Evolutionary conservation across 2,797 vertebrate species (phyloP).

Genomic region (Percopsis omiscomaycus): DNA sequence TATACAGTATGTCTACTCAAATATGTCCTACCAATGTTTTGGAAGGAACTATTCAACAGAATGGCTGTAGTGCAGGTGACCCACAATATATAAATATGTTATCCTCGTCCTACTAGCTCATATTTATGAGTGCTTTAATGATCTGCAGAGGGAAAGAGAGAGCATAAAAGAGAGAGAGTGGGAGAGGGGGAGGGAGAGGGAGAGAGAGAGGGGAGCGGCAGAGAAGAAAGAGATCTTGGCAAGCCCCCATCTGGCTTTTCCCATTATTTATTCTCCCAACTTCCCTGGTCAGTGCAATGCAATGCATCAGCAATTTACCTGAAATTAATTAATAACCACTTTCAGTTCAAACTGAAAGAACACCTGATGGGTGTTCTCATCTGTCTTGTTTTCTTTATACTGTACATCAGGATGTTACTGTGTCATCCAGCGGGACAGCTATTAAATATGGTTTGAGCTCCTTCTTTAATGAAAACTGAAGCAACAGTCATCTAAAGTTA

Average conservation of each 20-base stretch:
- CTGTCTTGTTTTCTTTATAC: slow-evolving; percentile 29
- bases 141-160: not conserved
- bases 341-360: slow-evolving; percentile 21
- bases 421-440: slow-evolving; percentile 38
- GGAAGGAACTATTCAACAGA: slow-evolving; percentile 44
- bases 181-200: too few species aligned
- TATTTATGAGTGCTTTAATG: slow-evolving; percentile 23
- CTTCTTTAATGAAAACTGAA: slow-evolving; percentile 48
- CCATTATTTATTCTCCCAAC: slow-evolving; percentile 20
- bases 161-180: not conserved
- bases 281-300: slow-evolving; percentile 42
- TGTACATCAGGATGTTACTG: slow-evolving; percentile 25
- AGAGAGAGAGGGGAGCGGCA: not conserved
- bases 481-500: slow-evolving; percentile 50
- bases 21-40: slow-evolving; percentile 50
- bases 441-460: slow-evolving; percentile 40
- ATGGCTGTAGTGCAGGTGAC: slow-evolving; percentile 53
- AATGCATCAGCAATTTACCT: slow-evolving; percentile 42
- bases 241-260: slow-evolving; percentile 14
- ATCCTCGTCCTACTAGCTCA: slow-evolving; percentile 31
- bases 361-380: slow-evolving; percentile 14
- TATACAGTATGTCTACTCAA: slow-evolving; percentile 29
- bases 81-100: slow-evolving; percentile 44
- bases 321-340: slow-evolving; percentile 26
- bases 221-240: slow-evolving; percentile 7